Conservation (phyloP, 2,113 vertebrate genomes). For the Prionailurus viverrinus region DNA sequence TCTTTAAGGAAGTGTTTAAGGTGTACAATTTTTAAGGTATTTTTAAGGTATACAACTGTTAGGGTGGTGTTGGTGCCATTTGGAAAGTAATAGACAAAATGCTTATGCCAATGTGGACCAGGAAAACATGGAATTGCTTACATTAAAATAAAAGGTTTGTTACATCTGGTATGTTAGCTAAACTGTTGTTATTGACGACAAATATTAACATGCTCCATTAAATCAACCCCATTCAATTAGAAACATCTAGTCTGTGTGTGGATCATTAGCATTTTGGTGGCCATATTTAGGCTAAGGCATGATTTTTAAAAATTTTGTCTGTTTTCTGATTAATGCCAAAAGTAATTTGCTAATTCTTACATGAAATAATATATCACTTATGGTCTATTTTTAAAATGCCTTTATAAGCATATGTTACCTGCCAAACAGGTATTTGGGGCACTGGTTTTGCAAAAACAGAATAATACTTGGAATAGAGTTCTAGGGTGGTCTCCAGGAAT, state of each 20-base stretch:
- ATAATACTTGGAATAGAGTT: background rate
- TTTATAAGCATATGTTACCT: background rate
- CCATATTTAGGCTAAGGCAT: background rate
- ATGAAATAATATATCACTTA: background rate
- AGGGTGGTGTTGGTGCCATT: background rate
- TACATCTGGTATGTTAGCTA: background rate
- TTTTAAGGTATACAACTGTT: slow-evolving; percentile 17
- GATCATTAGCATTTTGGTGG: background rate
- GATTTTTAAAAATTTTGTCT: background rate
- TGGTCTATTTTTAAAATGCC: background rate
- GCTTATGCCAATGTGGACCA: background rate
- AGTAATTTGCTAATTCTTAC: background rate
- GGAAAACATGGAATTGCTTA: background rate
- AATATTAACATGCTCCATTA: background rate
- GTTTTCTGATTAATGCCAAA: background rate
- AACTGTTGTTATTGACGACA: background rate
- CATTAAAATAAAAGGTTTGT: background rate
- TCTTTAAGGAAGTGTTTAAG: slow-evolving; percentile 19
- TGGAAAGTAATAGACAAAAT: background rate
- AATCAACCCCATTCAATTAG: background rate
- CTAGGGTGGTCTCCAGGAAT: rapidly evolving
- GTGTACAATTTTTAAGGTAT: background rate
- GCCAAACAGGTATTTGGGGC: background rate
- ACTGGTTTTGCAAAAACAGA: background rate
- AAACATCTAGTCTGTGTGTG: background rate